Percentiles rank a stretch among this genome's conserved stretches.
Conservation (phyloP, 1,140 invertebrate genomes). For the Cardiocondyla obscurior region DNA sequence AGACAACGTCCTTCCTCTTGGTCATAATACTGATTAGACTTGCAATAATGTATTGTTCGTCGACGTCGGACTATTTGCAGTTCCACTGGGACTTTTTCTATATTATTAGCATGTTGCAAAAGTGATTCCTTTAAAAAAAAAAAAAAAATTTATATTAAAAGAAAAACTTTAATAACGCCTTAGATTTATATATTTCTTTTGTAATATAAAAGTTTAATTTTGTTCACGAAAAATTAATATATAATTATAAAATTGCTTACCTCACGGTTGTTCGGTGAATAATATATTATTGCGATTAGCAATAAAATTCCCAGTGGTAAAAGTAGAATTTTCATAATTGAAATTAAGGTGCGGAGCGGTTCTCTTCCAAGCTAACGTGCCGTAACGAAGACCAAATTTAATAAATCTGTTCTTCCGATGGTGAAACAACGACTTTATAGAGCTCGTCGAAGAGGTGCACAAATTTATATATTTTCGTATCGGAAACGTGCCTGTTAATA, state of each 20-base stretch:
- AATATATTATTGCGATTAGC: neutral
- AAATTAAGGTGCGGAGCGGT: neutral
- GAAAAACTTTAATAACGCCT: neutral
- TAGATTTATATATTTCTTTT: neutral
- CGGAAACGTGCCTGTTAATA: slow-evolving; percentile 58
- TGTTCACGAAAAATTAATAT: neutral
- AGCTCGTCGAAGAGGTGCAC: neutral
- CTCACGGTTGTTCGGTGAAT: slow-evolving; percentile 8
- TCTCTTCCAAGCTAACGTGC: neutral
- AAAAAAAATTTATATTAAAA: neutral
- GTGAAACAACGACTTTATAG: neutral
- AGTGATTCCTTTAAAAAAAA: neutral
- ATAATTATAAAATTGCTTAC: neutral
- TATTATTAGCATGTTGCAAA: slow-evolving; percentile 28
- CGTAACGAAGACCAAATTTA: neutral
- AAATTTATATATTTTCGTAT: slow-evolving; percentile 54
- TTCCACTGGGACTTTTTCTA: neutral
- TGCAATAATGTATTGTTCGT: slow-evolving; percentile 27
- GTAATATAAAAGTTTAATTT: neutral
- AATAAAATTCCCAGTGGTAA: neutral
- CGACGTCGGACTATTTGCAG: neutral
- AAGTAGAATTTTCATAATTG: slow-evolving; percentile 33
- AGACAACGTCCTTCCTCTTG: slow-evolving; percentile 35
- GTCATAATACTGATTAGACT: slow-evolving; percentile 48
- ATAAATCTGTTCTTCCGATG: neutral